Evolutionary conservation across 2,113 vertebrate genomes (phyloP), one percentile per base, ranked within the genome.

Genomic region (Psophia crepitans): DNA sequence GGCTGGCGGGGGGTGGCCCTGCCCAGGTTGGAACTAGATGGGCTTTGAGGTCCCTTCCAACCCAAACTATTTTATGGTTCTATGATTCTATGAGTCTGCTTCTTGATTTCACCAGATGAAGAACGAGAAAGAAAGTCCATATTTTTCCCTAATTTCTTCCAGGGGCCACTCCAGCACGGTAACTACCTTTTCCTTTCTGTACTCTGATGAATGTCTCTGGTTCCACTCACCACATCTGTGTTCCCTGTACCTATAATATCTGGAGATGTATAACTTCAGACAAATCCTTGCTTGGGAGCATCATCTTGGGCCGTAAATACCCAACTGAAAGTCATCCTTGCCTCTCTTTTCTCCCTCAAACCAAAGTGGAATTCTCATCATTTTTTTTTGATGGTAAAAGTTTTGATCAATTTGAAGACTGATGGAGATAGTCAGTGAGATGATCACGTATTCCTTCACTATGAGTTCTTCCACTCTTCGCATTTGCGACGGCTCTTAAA

Each of bases 341-440:
- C 21, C 15, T 49, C 75, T 77, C 26, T 66, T 27, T 53, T 53
- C 15, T 66, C 21, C 53, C 20, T 24, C 65, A 64, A 63, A 43
- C 18, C 53, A 57, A 53, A 33, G 17, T 23, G 21, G n/a, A 68
- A 1, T 41, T 56, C 56, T 83, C n/a, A 22, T 9, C 3, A 22
- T 86, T 74, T 60, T 30, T 30, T 6, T 74, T 39, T 61, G 39
- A 46, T 46, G 41, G 26, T 26, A 30, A n/a, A 21, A 21, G 6
- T 84, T 87, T 43, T 69, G 32, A 39, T 75, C 44, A 13, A 3
- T 49, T 60, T 70, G 70, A 68, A 26, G 41, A 70, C 21, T 70
- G 56, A 23, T 0, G 2, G 83, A 85, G 30, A 7, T 10, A 1
- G 9, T 66, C 4, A 1, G 35, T 37, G 61, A 83, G 56, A 14